Base-by-base conservation (phyloP, 2,113 vertebrate genomes). In the Columba janthina region DNA sequence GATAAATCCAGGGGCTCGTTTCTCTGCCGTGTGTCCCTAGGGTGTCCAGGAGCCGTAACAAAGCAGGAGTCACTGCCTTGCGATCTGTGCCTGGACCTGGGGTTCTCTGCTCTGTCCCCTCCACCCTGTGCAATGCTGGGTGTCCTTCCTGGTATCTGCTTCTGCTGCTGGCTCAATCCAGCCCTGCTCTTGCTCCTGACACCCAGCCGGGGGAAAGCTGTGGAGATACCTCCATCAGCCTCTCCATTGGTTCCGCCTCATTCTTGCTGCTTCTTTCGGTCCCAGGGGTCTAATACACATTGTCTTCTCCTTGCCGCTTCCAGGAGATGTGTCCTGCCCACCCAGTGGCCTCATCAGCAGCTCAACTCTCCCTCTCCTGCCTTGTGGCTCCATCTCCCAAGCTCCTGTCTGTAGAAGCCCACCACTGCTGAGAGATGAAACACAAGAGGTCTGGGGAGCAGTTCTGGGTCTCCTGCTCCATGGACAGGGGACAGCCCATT, bases 1-100 rank as follows among this genome's bases (percentile, higher is more conserved):
- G 85, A 97, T 97, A 97, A 96, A 97, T 95, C 78, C 82, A 93
- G 62, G 88, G 91, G 32, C 85, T 95, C 11, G 0, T 96, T 95
- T 94, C 88, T 93, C 60, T 76, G 60, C 54, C 0, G 1, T 73
- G 79, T 66, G 46, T 79, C 77, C 67, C 87, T 32, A 42, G 58
- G 50, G 93, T 75, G 71, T 80, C 71, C 76, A 60, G 51, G 42
- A 92, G 31, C 36, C 21, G 78, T 70, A 62, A 73, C 54, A 70
- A 74, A 89, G 46, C 5, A 1, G 61, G 57, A 78, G 57, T 69
- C 86, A 40, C 42, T 69, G n/a, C 58, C 32, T 92, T 21, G 6
- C 0, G 4, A 58, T 26, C 13, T 80, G 9, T 77, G 46, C 38
- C 40, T 9, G 22, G 36, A 70, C 9, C n/a, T 61, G 54, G 48